Base-by-base conservation (phyloP, 2,113 vertebrate genomes). In the Lethenteron camtschaticum region DNA sequence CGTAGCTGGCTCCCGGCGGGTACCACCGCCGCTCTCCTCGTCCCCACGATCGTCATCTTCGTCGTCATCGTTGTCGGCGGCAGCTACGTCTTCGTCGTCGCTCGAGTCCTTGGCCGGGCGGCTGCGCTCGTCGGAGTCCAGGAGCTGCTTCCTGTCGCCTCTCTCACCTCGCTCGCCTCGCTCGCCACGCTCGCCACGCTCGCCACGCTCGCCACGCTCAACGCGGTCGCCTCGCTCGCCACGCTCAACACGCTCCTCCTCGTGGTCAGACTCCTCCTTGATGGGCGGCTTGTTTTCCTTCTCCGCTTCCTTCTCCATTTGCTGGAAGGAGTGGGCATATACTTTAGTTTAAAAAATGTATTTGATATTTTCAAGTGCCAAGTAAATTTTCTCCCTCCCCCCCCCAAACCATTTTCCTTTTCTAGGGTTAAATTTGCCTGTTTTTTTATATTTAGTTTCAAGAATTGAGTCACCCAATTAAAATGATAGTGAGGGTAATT, bases 261-360 rank as follows among this genome's bases (percentile, higher is more conserved):
- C 63, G 2, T 86, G 84, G 69, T 84, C 83, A 2, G 87, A 91
- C 75, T 94, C 83, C 14, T 94, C 88, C 72, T 86, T 85, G 77
- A 90, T 83, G 58, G 91, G 89, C 68, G 87, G 90, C 56, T 87
- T 89, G 70, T 90, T 83, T 68, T 89, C 84, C 72, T 90, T 85
- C 78, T 97, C 92, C 74, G 89, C 94, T 72, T 97, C 94, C 80
- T 96, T 89, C 75, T 99, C 92, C 91, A 99, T 95, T 92, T 99
- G 74, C 68, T 18, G 63, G 2, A 66, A 66, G n/a, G 10, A 66
- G 63, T 9, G 41, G 41, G 41, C 41, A 41, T 41, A 41, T 41
- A 7, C 41, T 41, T 41, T 41, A 41, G 41, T 41, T 41, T 41
- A 1, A 5, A 41, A 41, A 41, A 41, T 41, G 7, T 1, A 41